A percentile compares a stretch with the other conserved stretches of the same genome.
Conservation (phyloP, 2,113 vertebrate species). For the Xenopus tropicalis region DNA sequence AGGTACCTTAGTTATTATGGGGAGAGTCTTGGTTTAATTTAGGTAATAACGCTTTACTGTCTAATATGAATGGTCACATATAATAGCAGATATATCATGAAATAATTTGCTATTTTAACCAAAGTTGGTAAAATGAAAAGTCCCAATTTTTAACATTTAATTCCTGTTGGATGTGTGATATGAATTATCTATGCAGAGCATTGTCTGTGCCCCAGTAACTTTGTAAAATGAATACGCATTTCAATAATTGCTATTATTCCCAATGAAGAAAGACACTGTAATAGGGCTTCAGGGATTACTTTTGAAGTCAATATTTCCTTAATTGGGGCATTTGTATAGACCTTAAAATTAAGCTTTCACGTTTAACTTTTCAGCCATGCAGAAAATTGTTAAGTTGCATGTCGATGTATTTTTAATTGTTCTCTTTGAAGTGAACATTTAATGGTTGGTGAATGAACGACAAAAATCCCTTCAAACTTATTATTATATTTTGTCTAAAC, state of each 20-base stretch:
- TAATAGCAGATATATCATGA: not conserved
- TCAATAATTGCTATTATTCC: slow-evolving; percentile 34
- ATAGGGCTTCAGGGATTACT: slow-evolving; percentile 36
- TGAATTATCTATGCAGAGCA: not conserved
- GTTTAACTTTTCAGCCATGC: slow-evolving; percentile 36
- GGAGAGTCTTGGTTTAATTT: too few relatives aligned
- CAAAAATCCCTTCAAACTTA: slow-evolving; percentile 12
- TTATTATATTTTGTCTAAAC: slow-evolving; percentile 28
- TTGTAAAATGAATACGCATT: slow-evolving; percentile 31
- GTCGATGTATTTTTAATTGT: slow-evolving; percentile 36
- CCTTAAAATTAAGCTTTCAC: slow-evolving; percentile 39
- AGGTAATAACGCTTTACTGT: not conserved
- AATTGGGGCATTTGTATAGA: slow-evolving; percentile 41
- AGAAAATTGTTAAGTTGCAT: slow-evolving; percentile 35
- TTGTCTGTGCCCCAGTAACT: slow-evolving; percentile 8
- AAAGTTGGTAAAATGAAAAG: not conserved
- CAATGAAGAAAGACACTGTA: slow-evolving; percentile 21
- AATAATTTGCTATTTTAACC: not conserved
- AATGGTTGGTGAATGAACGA: slow-evolving; percentile 27
- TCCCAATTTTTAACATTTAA: not conserved
- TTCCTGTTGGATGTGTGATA: slow-evolving; percentile 8
- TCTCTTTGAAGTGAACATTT: slow-evolving; percentile 40
- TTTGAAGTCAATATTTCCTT: slow-evolving; percentile 40
- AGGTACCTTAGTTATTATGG: too few relatives aligned
- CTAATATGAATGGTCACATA: not conserved